Evolutionary conservation across 2,888 invertebrate species (phyloP), one percentile per base, ranked within the genome.

Genomic region (Ceramica pisi): DNA sequence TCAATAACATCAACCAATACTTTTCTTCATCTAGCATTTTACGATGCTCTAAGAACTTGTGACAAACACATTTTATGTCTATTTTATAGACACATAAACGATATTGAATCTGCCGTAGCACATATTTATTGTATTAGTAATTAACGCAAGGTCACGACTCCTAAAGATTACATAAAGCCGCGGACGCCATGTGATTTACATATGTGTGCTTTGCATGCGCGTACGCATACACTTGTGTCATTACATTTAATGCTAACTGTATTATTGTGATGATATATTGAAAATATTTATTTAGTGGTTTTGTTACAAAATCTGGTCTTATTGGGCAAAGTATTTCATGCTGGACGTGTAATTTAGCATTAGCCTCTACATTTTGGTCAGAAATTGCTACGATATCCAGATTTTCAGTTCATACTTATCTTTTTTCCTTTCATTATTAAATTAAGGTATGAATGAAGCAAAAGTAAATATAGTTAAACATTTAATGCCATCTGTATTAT

Each of bases 91-190:
- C 31, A 48, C 38, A 26, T 81, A 68, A 77, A 63, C 21, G 53
- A 60, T 76, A 69, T 78, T 62, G 62, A 66, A 66, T 81, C 68
- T 64, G 59, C 59, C 38, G 35, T 31, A 41, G 10, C 63, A 71
- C 44, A 67, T 64, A 72, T 26, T 67, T 84, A 82, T 71, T 53
- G 56, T 69, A 62, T 62, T 65, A 62, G 38, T 76, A 83, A 75
- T 84, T 72, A 86, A 85, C 59, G 71, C 86, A 86, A 84, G 86
- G 82, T 75, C 79, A 74, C 68, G 60, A 67, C 65, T 79, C 71
- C 62, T 81, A 72, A 44, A 61, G 53, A 79, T 86, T 86, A 86
- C 75, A 75, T 78, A 84, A 86, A 65, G 71, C 63, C 23, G 44
- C 66, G 63, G 35, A 74, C 67, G 44, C 83, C 80, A 69, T 80